A percentile compares a stretch with the other conserved stretches of the same genome.
Conservation (phyloP, 2,888 invertebrate species). For the Tholera decimalis region DNA sequence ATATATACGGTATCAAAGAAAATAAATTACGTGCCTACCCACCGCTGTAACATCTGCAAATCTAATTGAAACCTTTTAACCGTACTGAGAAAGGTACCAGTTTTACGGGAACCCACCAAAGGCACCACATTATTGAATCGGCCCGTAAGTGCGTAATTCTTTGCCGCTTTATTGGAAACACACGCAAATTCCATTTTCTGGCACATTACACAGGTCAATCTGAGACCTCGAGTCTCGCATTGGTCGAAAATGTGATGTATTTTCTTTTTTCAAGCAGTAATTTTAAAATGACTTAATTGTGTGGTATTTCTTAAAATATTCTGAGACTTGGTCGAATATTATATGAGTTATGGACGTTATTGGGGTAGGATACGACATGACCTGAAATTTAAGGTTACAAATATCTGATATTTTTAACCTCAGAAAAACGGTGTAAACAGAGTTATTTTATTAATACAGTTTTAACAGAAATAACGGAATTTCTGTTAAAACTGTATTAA, state of each 20-base stretch:
- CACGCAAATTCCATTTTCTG: constrained; percentile 85
- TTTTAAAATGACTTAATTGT: constrained; percentile 27
- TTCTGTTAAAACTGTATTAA: too few relatives aligned
- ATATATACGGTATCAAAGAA: constrained; percentile 21
- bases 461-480: too few relatives aligned
- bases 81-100: constrained; percentile 50
- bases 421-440: too few relatives aligned
- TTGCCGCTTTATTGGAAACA: constrained; percentile 77
- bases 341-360: background rate
- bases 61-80: constrained; percentile 65
- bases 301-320: constrained; percentile 15
- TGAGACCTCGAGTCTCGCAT: constrained; percentile 55
- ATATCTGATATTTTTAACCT: too few relatives aligned
- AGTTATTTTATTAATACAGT: too few relatives aligned
- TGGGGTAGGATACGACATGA: background rate
- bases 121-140: constrained; percentile 56
- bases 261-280: constrained; percentile 11
- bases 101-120: constrained; percentile 43
- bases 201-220: constrained; percentile 84
- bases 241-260: constrained; percentile 52
- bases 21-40: constrained; percentile 53
- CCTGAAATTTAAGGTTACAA: background rate
- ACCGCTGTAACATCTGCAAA: constrained; percentile 54
- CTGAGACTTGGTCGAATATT: background rate
- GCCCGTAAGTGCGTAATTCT: constrained; percentile 56